phyloP scores from a whole-genome alignment of 2,113 vertebrate genomes.

The Oncorhynchus gorbuscha region DNA sequence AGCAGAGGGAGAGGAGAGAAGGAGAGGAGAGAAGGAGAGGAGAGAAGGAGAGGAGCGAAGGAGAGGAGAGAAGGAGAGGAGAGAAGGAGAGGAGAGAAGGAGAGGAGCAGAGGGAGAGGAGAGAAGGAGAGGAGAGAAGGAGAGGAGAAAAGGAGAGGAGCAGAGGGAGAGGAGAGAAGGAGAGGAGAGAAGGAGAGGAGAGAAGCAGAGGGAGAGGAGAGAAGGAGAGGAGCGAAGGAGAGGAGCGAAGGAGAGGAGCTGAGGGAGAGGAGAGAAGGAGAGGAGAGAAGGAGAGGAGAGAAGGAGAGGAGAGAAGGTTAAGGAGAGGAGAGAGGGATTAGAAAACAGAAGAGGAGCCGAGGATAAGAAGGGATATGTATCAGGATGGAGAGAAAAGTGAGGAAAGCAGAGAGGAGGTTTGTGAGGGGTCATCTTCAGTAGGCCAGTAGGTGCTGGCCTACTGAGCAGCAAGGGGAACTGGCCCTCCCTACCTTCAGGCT shows the following conservation, averaged over 20 bases:
- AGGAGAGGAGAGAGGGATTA: conserved; percentile 11
- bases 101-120: background rate
- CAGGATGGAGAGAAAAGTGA: too few species aligned
- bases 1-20: background rate
- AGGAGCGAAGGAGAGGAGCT: too few species aligned
- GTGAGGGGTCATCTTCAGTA: too few species aligned
- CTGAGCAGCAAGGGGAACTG: too few species aligned
- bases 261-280: conserved; percentile 6
- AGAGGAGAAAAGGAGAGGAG: too few species aligned
- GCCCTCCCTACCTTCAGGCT: too few species aligned
- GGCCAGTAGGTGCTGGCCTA: too few species aligned
- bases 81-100: too few species aligned
- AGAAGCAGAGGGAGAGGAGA: background rate
- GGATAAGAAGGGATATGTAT: background rate
- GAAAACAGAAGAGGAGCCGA: conserved; percentile 24
- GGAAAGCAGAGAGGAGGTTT: background rate
- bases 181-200: conserved; percentile 8
- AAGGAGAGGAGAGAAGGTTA: background rate
- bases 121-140: background rate
- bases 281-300: background rate
- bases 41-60: conserved; percentile 6
- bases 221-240: background rate
- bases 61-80: background rate
- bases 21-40: background rate
- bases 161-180: background rate